A percentile compares a stretch with the other conserved stretches of the same genome.
phyloP scores from a whole-genome alignment of 2,888 invertebrate genomes.

The Melinaea menophilus region DNA sequence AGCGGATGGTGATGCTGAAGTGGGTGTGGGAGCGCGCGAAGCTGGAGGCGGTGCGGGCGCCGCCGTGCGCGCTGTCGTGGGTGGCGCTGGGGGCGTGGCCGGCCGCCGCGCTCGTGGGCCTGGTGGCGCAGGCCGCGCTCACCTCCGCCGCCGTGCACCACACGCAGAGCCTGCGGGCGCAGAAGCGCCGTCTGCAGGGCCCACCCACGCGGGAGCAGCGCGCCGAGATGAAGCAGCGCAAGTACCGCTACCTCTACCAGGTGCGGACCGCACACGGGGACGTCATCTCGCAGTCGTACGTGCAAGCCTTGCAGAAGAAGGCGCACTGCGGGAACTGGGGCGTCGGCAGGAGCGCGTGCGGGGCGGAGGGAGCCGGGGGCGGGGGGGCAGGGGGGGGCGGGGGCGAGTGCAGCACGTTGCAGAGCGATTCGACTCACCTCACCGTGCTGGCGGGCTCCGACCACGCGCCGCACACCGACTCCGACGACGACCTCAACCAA shows the following conservation, averaged over 20 bases:
- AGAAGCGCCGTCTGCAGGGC: conserved; percentile 64
- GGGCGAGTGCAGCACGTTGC: conserved; percentile 85
- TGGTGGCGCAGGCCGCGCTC: conserved; percentile 82
- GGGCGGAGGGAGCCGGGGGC: conserved; percentile 54
- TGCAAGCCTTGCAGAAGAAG: conserved; percentile 87
- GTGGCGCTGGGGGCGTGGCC: conserved; percentile 86
- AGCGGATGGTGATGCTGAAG: conserved; percentile 82
- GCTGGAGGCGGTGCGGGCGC: conserved; percentile 71
- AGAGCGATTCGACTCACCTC: conserved; percentile 87
- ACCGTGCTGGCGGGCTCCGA: conserved; percentile 86
- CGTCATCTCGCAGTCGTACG: conserved; percentile 92
- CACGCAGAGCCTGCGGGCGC: conserved; percentile 78
- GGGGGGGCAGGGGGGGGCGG: conserved; percentile 75
- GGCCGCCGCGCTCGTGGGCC: conserved; percentile 81
- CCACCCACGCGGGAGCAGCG: conserved; percentile 84
- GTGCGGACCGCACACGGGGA: conserved; percentile 93
- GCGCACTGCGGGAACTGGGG: conserved; percentile 79
- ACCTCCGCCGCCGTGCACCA: conserved; percentile 83
- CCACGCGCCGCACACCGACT: conserved; percentile 76
- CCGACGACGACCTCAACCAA: conserved; percentile 76
- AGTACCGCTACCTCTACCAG: conserved; percentile 92
- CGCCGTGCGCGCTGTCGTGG: conserved; percentile 86
- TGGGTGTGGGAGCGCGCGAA: conserved; percentile 84
- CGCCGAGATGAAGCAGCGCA: conserved; percentile 88
- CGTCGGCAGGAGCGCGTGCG: conserved; percentile 60